A percentile compares a stretch with the other conserved stretches of the same genome.
phyloP scores from a whole-genome alignment of 2,113 vertebrate genomes.

The Bos taurus region DNA sequence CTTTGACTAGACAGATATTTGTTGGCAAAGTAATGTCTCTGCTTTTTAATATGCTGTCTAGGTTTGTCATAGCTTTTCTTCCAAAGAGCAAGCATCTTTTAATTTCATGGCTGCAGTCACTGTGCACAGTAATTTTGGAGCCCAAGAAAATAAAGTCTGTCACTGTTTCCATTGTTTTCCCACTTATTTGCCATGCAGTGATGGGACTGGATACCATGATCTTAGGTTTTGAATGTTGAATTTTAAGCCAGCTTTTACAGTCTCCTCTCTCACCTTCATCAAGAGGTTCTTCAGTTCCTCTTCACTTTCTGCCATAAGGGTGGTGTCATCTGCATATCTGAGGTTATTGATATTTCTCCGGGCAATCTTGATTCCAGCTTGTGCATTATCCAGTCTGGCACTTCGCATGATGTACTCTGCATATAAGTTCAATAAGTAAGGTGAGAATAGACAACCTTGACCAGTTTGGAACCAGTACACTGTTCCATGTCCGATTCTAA shows the following conservation, averaged over 20 bases:
- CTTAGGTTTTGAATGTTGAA: not conserved
- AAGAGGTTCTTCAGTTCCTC: not conserved
- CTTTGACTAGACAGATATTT: not conserved
- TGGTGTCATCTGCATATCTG: not conserved
- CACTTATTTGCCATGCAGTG: not conserved
- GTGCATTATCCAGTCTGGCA: not conserved
- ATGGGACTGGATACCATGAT: not conserved
- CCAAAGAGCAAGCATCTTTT: not conserved
- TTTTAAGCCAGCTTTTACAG: not conserved
- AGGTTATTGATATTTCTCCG: not conserved
- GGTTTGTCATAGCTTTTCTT: not conserved
- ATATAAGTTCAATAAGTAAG: not conserved
- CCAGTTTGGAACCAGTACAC: not conserved
- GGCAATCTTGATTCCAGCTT: not conserved
- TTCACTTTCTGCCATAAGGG: not conserved
- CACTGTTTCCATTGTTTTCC: not conserved
- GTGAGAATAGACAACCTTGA: not conserved
- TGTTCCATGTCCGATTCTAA: not conserved
- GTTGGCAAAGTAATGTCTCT: not conserved
- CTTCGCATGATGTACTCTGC: not conserved
- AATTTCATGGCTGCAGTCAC: not conserved
- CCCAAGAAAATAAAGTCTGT: no score
- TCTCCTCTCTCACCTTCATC: not conserved
- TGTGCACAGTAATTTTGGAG: no score
- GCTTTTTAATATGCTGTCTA: not conserved